Evolutionary conservation across 2,888 invertebrate genomes (phyloP).

Genomic region (Andrena flavipes): DNA sequence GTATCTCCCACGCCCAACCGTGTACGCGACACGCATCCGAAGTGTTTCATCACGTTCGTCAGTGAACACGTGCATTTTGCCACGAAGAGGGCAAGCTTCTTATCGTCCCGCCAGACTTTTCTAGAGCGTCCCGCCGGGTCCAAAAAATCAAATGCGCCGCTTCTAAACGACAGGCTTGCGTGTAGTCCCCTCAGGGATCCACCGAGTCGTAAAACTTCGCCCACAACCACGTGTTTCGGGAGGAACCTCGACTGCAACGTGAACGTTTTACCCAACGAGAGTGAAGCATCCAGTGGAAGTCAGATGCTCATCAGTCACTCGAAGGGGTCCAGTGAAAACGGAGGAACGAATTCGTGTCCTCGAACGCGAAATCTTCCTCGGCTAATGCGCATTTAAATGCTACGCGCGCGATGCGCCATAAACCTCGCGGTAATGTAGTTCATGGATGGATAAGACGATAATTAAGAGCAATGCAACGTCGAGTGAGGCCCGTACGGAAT

Average conservation of each 20-base stretch:
- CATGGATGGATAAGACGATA: slow-evolving; percentile 51
- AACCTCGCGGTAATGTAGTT: slow-evolving; percentile 26
- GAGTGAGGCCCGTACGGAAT: slow-evolving; percentile 1
- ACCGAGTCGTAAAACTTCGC: slow-evolving; percentile 24
- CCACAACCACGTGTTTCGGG: neutral
- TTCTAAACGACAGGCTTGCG: neutral
- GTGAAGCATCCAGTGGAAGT: neutral
- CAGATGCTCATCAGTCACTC: too few relatives aligned
- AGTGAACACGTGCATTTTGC: slow-evolving; percentile 23
- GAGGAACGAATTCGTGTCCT: slow-evolving; percentile 19
- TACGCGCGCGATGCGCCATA: slow-evolving; percentile 12
- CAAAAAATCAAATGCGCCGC: slow-evolving; percentile 42
- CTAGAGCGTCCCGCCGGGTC: neutral
- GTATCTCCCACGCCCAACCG: neutral
- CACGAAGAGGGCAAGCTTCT: slow-evolving; percentile 21
- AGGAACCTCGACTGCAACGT: neutral
- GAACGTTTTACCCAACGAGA: neutral
- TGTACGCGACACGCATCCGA: too few relatives aligned
- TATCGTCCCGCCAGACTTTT: slow-evolving; percentile 25
- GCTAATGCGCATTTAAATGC: slow-evolving; percentile 58
- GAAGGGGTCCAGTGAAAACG: neutral
- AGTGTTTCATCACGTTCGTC: slow-evolving; percentile 12
- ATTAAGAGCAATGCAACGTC: slow-evolving; percentile 57
- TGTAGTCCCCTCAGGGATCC: neutral
- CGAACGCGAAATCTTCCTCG: neutral